Base-by-base conservation (phyloP, 2,888 invertebrate species). In the Eilema caniola region DNA sequence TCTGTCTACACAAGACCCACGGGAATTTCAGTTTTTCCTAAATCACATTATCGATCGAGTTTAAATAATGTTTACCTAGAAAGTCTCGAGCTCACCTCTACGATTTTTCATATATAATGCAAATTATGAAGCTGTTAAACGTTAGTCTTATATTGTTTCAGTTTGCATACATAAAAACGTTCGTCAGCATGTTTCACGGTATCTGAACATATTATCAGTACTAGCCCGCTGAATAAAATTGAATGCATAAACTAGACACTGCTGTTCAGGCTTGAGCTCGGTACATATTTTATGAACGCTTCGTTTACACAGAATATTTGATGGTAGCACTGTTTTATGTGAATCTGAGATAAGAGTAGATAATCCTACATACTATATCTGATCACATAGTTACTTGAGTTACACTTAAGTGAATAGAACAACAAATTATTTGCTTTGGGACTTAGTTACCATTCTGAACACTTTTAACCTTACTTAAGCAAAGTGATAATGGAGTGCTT, bases 291-390 rank as follows among this genome's bases (percentile, higher is more conserved):
- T 87, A 93, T 88, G 79, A 78, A 83, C 83, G 84, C 81, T 83
- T 82, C 87, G 88, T 91, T 92, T 89, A 86, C 86, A 87, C 85
- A 81, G 91, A 92, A 93, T 93, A 90, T 89, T 89, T 90, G 83
- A 92, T 88, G 77, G 76, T 72, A 74, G 74, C 82, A 71, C 84
- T 84, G 83, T 86, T 89, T 86, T 85, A 86, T 82, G 79, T 76
- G 83, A 82, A 85, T 83, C 71, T 67, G 59, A 73, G 78, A 80
- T 74, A 80, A 80, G 71, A 76, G 60, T 72, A 70, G 67, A 76
- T 80, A 78, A 78, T 77, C 78, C 72, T 80, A 71, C 74, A 79
- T 81, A 66, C 61, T 71, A 68, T 60, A 72, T 75, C 24, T 69
- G 67, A 72, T 60, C 41, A 69, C 11, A 67, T 70, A 62, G 61